A percentile compares a stretch with the other conserved stretches of the same genome.
phyloP scores from a whole-genome alignment of 2,888 invertebrate genomes.

The Trachelus iudaicus region DNA sequence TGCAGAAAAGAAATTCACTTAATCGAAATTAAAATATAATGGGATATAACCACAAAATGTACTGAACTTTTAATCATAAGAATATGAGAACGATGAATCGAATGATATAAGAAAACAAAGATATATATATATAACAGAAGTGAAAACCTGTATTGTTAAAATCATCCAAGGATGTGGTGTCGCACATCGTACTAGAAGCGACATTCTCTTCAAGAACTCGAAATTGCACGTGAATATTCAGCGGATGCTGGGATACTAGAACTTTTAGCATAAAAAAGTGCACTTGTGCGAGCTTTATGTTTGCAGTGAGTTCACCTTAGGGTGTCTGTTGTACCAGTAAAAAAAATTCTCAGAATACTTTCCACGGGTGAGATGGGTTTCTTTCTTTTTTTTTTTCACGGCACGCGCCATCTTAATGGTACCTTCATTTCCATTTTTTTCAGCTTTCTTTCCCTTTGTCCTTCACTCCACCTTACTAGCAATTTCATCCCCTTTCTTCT shows the following conservation, averaged over 20 bases:
- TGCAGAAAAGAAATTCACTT: not conserved
- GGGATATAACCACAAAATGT: not conserved
- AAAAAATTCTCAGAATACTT: not conserved
- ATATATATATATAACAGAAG: not conserved
- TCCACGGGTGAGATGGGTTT: not conserved
- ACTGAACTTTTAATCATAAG: not conserved
- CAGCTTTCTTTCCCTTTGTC: not conserved
- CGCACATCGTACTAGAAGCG: not conserved
- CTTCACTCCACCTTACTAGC: not conserved
- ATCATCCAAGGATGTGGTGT: not conserved
- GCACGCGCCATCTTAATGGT: not conserved
- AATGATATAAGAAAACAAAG: not conserved
- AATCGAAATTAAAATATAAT: not conserved
- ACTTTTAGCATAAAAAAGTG: constrained; percentile 35
- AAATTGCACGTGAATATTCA: constrained; percentile 35
- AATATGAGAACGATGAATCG: not conserved
- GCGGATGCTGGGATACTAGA: constrained; percentile 22
- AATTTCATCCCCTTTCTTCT: not conserved
- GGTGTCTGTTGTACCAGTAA: not conserved
- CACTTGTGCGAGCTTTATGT: constrained; percentile 27
- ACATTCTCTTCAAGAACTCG: not conserved
- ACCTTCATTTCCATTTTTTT: not conserved
- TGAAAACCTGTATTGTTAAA: not conserved
- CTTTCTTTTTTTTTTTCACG: not conserved
- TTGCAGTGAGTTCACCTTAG: not conserved